These are phyloP conservation scores for Sus cebifrons DNA, from an alignment of 2,797 vertebrate species.

Conservation along the genomic window DNA sequence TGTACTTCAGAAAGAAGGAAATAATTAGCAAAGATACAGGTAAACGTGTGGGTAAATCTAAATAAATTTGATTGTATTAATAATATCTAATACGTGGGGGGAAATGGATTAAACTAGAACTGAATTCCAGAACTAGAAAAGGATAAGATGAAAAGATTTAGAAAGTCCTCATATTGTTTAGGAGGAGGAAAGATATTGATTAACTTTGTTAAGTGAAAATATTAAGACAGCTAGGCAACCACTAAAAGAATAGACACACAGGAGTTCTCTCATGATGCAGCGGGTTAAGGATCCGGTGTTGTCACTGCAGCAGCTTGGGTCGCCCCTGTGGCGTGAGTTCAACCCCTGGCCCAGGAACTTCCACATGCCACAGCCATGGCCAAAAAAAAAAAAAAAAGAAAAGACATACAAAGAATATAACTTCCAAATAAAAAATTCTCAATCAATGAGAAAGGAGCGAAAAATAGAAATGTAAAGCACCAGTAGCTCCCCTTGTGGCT, in stretches of 20 bases:
- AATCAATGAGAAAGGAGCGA: not conserved
- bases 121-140: not conserved
- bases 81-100: not conserved
- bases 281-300: too few species aligned
- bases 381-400: not conserved
- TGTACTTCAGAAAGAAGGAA: constrained; percentile 8
- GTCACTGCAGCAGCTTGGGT: too few species aligned
- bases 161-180: constrained; percentile 1
- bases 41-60: constrained; percentile 17
- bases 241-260: not conserved
- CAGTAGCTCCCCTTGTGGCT: too few species aligned
- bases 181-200: not conserved
- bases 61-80: constrained; percentile 9
- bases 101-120: not conserved
- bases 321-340: too few species aligned
- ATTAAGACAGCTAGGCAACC: constrained; percentile 10
- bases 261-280: too few species aligned
- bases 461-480: not conserved
- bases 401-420: not conserved
- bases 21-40: not conserved
- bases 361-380: too few species aligned
- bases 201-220: constrained; percentile 33
- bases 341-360: not conserved
- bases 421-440: constrained; percentile 6
- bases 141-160: constrained; percentile 4